These are phyloP conservation scores for Campaea margaritaria DNA, from an alignment of 2,888 invertebrate species.

Conservation along the genomic window DNA sequence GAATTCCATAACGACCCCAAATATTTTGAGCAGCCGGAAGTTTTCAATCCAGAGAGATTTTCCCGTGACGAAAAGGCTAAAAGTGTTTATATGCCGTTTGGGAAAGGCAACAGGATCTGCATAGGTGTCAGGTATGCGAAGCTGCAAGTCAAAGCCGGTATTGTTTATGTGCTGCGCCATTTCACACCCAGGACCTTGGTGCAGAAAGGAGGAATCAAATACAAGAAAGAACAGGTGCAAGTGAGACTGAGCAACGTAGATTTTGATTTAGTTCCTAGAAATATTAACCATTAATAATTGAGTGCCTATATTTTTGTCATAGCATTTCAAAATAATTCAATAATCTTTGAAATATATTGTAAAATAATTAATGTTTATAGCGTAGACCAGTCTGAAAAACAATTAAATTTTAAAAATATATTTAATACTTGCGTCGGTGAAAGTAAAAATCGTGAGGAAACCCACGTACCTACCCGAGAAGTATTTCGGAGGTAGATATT, in stretches of 20 bases:
- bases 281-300: not conserved
- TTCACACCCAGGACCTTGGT: constrained; percentile 43
- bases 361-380: no score
- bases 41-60: constrained; percentile 58
- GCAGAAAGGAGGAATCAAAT: constrained; percentile 42
- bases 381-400: no score
- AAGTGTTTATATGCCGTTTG: constrained; percentile 60
- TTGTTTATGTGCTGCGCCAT: constrained; percentile 25
- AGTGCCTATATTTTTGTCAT: no score
- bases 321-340: no score
- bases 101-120: constrained; percentile 59
- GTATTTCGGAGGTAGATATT: no score
- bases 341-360: no score
- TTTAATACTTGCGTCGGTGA: no score
- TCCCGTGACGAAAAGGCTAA: constrained; percentile 48
- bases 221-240: constrained; percentile 53
- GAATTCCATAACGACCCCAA: constrained; percentile 72
- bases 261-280: constrained; percentile 19
- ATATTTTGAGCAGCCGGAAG: constrained; percentile 72
- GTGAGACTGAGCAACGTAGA: constrained; percentile 44
- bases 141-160: constrained; percentile 33
- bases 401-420: no score
- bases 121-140: constrained; percentile 45
- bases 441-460: no score
- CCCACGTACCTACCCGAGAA: no score